phyloP scores from a whole-genome alignment of 2,888 invertebrate species.

The Andrena fulva region DNA sequence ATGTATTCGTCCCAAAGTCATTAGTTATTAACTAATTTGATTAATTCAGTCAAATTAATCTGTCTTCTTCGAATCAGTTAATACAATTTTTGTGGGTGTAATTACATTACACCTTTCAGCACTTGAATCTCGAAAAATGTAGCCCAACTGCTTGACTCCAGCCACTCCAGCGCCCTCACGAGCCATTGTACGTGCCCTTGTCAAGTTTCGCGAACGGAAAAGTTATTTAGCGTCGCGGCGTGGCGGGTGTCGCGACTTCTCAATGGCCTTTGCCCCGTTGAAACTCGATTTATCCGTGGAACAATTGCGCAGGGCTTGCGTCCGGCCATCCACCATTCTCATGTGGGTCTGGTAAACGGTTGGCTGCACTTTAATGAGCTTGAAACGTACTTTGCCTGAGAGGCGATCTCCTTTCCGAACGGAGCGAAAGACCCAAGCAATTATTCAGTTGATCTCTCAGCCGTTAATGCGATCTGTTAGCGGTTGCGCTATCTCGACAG shows the following conservation, averaged over 20 bases:
- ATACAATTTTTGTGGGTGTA: too few species aligned
- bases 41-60: too few species aligned
- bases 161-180: not conserved
- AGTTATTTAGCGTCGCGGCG: slow-evolving; percentile 23
- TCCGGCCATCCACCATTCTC: slow-evolving; percentile 5
- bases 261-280: slow-evolving; percentile 7
- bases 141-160: not conserved
- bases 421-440: slow-evolving; percentile 53
- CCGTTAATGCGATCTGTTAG: slow-evolving; percentile 58
- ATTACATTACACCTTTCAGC: too few species aligned
- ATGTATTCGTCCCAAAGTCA: too few species aligned
- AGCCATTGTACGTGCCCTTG: not conserved
- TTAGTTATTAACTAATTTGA: too few species aligned
- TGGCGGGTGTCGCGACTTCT: slow-evolving; percentile 9
- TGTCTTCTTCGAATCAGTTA: too few species aligned
- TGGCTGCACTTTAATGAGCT: slow-evolving; percentile 49
- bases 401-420: slow-evolving; percentile 25
- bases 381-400: slow-evolving; percentile 26
- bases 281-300: slow-evolving; percentile 35
- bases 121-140: too few species aligned
- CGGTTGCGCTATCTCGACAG: slow-evolving; percentile 35
- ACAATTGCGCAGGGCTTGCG: slow-evolving; percentile 32
- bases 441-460: slow-evolving; percentile 68
- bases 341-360: slow-evolving; percentile 34
- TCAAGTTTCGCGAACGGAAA: not conserved